Conservation (phyloP, 2,113 vertebrate genomes). For the Lontra canadensis region DNA sequence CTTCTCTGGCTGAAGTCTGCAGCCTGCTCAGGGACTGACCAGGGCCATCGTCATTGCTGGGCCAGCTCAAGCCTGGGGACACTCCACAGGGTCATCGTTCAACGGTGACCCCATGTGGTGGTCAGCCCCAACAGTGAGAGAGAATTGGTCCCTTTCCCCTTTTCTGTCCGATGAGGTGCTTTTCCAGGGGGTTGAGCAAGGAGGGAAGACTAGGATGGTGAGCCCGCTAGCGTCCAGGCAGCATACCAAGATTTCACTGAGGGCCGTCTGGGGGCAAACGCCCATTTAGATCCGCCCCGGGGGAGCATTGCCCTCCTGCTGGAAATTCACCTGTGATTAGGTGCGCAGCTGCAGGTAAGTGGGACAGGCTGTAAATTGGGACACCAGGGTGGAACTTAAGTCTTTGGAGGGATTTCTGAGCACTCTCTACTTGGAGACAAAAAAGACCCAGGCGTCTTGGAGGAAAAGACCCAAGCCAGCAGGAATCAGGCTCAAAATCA, state of each 20-base stretch:
- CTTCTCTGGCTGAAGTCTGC: not conserved
- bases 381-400: not conserved
- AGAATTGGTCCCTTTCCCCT: not conserved
- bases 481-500: not conserved
- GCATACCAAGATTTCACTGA: not conserved
- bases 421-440: not conserved
- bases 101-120: not conserved
- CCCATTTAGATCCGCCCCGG: too few species aligned
- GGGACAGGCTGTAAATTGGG: not conserved
- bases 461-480: not conserved
- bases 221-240: not conserved
- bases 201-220: not conserved
- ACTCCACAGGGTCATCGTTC: not conserved
- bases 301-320: fast-evolving
- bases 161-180: not conserved
- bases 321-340: not conserved
- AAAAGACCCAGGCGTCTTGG: not conserved
- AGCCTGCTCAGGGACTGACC: not conserved
- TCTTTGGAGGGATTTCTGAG: not conserved
- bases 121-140: not conserved
- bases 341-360: not conserved
- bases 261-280: not conserved
- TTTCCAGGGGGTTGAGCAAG: not conserved
- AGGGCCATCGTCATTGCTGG: too few species aligned
- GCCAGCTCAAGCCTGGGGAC: not conserved